Base-by-base conservation (phyloP, 53 echinoderm and acorn worm species). In the Holothuria leucospilota region DNA sequence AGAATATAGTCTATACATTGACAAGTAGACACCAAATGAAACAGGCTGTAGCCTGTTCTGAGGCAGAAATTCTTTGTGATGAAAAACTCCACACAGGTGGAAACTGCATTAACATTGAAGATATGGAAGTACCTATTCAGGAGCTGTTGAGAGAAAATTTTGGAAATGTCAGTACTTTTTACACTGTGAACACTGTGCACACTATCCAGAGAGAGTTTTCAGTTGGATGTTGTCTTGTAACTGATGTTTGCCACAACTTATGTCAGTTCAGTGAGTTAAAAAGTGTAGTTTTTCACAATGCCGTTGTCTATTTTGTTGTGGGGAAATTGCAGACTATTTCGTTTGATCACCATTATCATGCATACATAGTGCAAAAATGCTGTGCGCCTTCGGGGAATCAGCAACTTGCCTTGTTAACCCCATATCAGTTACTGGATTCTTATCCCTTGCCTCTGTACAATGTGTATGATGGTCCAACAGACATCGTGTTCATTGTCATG, bases 1-100 rank as follows among this genome's bases (percentile, higher is more conserved):
- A 87, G 41, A 78, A 87, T 66, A 24, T 87, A 18, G 39, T 40
- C 9, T 38, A n/a, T 13, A 73, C 86, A 38, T 61, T 86, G 23
- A 60, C 38, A 63, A 77, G 78, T 6, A 61, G 87, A 28, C 78
- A 87, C 41, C 38, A 71, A 71, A n/a, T 71, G 41, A 29, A 42
- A 42, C 71, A 71, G 41, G 41, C 41, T 16, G 21, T 38, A 20
- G 9, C 20, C 41, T 71, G n/a, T 39, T 29, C 71, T 34, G 41
- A 42, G 13, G 38, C 42, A 71, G 71, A 71, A n/a, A 71, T 71
- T 71, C 71, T 71, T n/a, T 20, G 39, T 71, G 71, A 71, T 71
- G 42, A 71, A 71, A 16, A 16, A 8, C 8, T 16, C 2, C 46
- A 71, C 71, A 41, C 46, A 20, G 39, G 71, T 41, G 39, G 71